Evolutionary conservation across 2,113 vertebrate genomes (phyloP).

Genomic region (Meriones unguiculatus): DNA sequence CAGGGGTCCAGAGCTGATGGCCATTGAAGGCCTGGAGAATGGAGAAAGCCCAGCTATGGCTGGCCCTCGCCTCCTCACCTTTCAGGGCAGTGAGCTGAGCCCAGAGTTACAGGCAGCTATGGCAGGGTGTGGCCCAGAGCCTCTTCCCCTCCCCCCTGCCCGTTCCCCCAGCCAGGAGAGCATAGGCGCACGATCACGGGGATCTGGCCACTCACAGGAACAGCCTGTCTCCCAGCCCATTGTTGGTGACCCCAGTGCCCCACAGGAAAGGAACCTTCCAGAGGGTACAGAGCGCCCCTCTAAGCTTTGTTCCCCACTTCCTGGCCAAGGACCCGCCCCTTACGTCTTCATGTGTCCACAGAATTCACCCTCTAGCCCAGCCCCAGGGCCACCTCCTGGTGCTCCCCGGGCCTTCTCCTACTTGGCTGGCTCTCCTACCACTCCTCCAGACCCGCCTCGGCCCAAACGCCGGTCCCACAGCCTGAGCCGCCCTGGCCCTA

Average conservation of each 20-base stretch:
- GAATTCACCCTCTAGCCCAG: conserved; percentile 66
- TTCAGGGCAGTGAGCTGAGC: conserved; percentile 96
- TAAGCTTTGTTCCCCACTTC: conserved; percentile 81
- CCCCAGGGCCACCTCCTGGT: conserved; percentile 54
- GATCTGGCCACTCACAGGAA: conserved; percentile 94
- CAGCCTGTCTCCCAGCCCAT: conserved; percentile 73
- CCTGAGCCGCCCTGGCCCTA: conserved; percentile 91
- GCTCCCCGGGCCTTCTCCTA: conserved; percentile 69
- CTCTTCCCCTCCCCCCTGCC: conserved; percentile 82
- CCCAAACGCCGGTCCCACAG: conserved; percentile 91
- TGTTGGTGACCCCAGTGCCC: conserved; percentile 40
- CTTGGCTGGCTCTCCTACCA: neutral
- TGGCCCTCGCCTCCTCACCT: conserved; percentile 93
- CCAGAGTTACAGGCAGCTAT: conserved; percentile 94
- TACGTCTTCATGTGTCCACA: conserved; percentile 87
- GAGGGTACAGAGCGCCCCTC: conserved; percentile 90
- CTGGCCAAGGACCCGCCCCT: conserved; percentile 77
- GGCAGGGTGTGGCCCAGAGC: conserved; percentile 88
- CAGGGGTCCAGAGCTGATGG: conserved; percentile 88
- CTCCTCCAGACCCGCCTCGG: conserved; percentile 74
- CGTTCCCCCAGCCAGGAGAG: conserved; percentile 94
- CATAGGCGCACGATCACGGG: conserved; percentile 92
- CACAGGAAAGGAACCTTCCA: conserved; percentile 91
- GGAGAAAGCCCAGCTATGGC: conserved; percentile 88
- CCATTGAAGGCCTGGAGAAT: conserved; percentile 92